Percentiles rank a stretch among this genome's conserved stretches.
Conservation (phyloP, 2,113 vertebrate genomes). For the Alexandromys fortis region DNA sequence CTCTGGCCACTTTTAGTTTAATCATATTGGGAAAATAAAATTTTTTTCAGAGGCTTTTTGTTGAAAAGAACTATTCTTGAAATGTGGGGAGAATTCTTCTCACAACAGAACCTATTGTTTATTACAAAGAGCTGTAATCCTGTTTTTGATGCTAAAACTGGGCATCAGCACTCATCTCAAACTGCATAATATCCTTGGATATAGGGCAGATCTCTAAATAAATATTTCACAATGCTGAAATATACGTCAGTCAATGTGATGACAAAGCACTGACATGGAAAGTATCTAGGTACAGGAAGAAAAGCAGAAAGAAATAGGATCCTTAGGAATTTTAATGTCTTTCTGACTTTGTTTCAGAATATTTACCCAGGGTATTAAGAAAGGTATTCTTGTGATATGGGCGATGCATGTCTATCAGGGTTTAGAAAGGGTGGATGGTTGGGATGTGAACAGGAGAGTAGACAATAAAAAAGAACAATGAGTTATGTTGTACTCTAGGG, state of each 20-base stretch:
- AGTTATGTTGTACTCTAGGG: not conserved
- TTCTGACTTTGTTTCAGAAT: not conserved
- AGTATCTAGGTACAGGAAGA: not conserved
- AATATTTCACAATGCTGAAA: not conserved
- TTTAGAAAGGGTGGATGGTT: not conserved
- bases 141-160: not conserved
- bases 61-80: not conserved
- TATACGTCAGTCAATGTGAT: not conserved
- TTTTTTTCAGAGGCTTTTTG: not conserved
- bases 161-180: not conserved
- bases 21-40: not conserved
- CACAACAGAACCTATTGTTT: not conserved
- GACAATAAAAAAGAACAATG: not conserved
- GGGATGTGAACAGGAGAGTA: too few relatives aligned
- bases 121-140: not conserved
- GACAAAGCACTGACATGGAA: not conserved
- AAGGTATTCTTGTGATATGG: not conserved
- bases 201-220: not conserved
- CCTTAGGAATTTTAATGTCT: not conserved
- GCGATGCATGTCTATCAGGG: not conserved
- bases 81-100: not conserved
- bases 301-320: not conserved
- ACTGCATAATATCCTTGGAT: not conserved
- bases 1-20: not conserved
- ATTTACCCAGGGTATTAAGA: not conserved